Base-by-base conservation (phyloP, 2,797 vertebrate genomes). In the Nothura maculosa region DNA sequence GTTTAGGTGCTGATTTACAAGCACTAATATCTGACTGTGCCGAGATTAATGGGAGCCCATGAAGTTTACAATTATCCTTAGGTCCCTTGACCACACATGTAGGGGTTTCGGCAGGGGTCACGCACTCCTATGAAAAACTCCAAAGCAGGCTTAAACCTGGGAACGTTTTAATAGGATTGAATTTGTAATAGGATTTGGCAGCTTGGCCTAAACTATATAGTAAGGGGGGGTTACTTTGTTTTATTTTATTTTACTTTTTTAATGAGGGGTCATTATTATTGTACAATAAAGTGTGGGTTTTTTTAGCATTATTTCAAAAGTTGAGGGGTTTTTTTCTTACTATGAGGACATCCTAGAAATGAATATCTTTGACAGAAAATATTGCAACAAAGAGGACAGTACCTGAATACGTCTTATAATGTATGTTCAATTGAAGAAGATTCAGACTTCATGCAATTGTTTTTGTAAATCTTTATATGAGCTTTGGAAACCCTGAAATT, bases 121-220 rank as follows among this genome's bases (percentile, higher is more conserved):
- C 78, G 96, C 97, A 97, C 97, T 98, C 96, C 72, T 97, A 96
- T 96, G 97, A 97, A 98, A 97, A 98, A 97, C 98, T 98, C 97
- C 98, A 98, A 98, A 98, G 98, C 97, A 98, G 97, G 98, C 98
- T 98, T 98, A 98, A 98, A 98, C 97, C 97, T 98, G 97, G 97
- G 98, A 98, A 98, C 96, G 97, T 98, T 98, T 98, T 98, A 98
- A 98, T 98, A 98, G 98, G 98, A 98, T 98, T 98, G 98, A 98
- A 98, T 98, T 97, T 98, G 97, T 98, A 98, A 98, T 98, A 97
- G 98, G 98, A 98, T 98, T 98, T 98, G 97, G 98, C 97, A 97
- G 97, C 97, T 97, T 97, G 97, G 97, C 90, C 90, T 93, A 98
- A 98, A 97, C 97, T 97, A 93, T 95, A 96, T 92, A 94, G 90